A percentile compares a stretch with the other conserved stretches of the same genome.
These are phyloP conservation scores for Halcyon senegalensis DNA, from an alignment of 2,113 vertebrate genomes.

Conservation along the genomic window DNA sequence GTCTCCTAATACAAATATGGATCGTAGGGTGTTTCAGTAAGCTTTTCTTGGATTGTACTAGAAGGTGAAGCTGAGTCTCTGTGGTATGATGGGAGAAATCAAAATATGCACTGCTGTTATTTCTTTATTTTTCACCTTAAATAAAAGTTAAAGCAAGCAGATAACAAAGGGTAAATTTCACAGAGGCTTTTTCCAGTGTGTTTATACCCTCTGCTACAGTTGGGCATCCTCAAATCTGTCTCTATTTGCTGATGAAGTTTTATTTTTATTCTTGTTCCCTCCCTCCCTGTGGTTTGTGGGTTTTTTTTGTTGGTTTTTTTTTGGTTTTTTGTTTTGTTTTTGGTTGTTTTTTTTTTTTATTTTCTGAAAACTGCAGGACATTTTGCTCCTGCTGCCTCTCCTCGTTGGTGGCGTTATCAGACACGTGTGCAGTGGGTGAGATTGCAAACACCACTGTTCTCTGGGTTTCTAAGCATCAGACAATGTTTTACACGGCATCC, in stretches of 20 bases:
- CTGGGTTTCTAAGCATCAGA: constrained; percentile 80
- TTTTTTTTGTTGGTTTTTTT: too few relatives aligned
- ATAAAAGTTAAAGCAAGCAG: background rate
- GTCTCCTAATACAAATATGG: background rate
- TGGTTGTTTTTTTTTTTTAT: background rate
- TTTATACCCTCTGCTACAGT: background rate
- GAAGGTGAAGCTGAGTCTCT: background rate
- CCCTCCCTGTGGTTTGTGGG: background rate
- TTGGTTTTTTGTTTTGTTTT: too few relatives aligned
- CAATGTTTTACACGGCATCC: constrained; percentile 83
- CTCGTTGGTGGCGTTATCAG: constrained; percentile 14
- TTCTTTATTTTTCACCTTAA: background rate
- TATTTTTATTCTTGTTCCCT: background rate
- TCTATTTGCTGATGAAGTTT: background rate
- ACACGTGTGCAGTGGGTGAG: background rate
- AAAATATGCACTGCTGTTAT: background rate
- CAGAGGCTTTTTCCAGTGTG: background rate
- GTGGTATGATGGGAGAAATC: background rate
- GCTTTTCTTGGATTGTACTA: background rate
- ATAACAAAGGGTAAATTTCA: background rate
- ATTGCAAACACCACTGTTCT: constrained; percentile 66
- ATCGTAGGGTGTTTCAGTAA: too few relatives aligned
- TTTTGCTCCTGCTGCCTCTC: background rate
- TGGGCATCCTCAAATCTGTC: background rate
- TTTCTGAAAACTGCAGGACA: background rate